Evolutionary conservation across 2,888 invertebrate genomes (phyloP).

Genomic region (Anodontia alba): DNA sequence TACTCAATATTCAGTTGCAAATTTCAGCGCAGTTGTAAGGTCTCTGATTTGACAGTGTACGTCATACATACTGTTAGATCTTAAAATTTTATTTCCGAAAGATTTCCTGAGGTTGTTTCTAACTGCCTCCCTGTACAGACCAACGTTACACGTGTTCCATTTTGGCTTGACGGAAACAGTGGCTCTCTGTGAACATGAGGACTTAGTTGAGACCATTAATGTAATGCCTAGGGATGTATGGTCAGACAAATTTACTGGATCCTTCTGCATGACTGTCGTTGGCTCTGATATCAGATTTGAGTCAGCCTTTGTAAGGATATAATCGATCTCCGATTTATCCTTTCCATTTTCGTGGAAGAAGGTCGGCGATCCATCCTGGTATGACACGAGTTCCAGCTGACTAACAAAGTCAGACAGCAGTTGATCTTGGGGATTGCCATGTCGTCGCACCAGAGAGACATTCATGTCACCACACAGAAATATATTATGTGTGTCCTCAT

Average conservation of each 20-base stretch:
- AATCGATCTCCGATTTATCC: not conserved
- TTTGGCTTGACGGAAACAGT: not conserved
- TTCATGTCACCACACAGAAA: not conserved
- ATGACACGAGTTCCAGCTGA: not conserved
- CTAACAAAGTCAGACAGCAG: not conserved
- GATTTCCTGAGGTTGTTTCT: not conserved
- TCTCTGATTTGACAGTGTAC: not conserved
- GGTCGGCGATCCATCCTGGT: not conserved
- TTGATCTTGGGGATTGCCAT: not conserved
- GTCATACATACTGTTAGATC: not conserved
- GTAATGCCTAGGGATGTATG: not conserved
- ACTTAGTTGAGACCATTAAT: no score
- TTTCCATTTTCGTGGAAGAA: slow-evolving; percentile 1
- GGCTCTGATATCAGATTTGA: not conserved
- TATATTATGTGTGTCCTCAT: not conserved
- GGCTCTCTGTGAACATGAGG: not conserved
- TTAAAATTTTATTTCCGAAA: not conserved
- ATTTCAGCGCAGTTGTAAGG: not conserved
- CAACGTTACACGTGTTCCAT: not conserved
- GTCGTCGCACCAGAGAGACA: not conserved
- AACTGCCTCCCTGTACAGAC: not conserved
- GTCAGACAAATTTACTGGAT: not conserved
- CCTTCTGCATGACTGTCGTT: not conserved
- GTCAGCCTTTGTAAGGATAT: not conserved
- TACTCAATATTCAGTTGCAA: not conserved